A percentile compares a stretch with the other conserved stretches of the same genome.
Conservation (phyloP, 2,797 vertebrate genomes). For the Muscicapa striata region DNA sequence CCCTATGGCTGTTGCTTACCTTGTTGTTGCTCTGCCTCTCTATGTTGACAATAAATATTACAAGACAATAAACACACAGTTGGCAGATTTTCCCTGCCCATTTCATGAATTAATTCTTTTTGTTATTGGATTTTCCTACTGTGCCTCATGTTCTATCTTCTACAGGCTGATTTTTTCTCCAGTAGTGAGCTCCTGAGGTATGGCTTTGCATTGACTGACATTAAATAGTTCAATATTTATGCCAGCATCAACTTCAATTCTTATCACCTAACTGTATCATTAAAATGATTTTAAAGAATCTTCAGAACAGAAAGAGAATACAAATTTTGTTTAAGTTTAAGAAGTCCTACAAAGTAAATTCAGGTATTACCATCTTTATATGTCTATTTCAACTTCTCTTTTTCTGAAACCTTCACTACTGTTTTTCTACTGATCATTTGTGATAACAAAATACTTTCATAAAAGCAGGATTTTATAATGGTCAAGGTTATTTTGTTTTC, state of each 20-base stretch:
- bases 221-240: neutral
- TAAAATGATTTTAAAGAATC: neutral
- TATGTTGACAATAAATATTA: neutral
- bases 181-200: neutral
- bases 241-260: neutral
- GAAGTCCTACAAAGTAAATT: neutral
- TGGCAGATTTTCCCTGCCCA: neutral
- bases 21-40: neutral
- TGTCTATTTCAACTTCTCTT: neutral
- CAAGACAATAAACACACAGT: neutral
- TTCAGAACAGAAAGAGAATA: neutral
- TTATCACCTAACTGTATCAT: neutral
- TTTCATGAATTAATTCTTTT: neutral
- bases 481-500: neutral
- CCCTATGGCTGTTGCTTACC: neutral
- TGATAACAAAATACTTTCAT: neutral
- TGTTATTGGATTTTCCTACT: neutral
- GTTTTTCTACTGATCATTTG: neutral
- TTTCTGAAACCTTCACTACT: neutral
- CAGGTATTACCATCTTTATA: neutral
- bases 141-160: neutral
- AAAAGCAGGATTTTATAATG: neutral
- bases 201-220: neutral
- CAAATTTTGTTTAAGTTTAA: neutral
- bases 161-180: neutral